Evolutionary conservation across 1,140 invertebrate genomes (phyloP).

Genomic region (Conopomorpha cramerella): DNA sequence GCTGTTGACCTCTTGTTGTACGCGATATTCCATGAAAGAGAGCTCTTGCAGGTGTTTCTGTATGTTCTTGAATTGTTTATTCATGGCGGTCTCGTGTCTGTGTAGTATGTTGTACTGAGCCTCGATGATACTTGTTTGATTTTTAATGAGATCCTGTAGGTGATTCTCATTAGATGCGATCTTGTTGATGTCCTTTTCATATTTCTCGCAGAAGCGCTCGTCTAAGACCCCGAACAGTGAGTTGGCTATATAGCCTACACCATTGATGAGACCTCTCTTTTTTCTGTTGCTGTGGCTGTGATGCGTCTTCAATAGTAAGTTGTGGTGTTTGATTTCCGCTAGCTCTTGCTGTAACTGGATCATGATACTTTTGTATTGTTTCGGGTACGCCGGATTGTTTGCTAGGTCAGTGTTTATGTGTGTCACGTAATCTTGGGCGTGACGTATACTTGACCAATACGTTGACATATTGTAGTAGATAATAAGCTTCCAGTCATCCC

Average conservation of each 20-base stretch:
- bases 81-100: too few species aligned
- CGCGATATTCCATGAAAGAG: too few species aligned
- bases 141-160: too few species aligned
- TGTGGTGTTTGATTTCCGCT: constrained; percentile 14
- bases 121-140: too few species aligned
- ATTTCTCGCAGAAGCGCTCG: constrained; percentile 12
- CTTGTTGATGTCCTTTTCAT: constrained; percentile 9
- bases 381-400: constrained; percentile 10
- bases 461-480: constrained; percentile 12
- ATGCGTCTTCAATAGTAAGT: constrained; percentile 9
- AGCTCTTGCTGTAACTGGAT: constrained; percentile 12
- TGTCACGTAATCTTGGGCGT: too few species aligned
- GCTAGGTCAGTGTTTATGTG: constrained; percentile 3
- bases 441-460: constrained; percentile 11
- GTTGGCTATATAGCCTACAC: constrained; percentile 14
- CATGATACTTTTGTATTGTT: constrained; percentile 11
- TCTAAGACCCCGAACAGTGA: constrained; percentile 15
- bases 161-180: too few species aligned
- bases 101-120: too few species aligned
- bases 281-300: constrained; percentile 3
- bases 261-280: constrained; percentile 12
- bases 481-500: constrained; percentile 11
- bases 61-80: too few species aligned
- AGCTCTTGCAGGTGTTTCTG: too few species aligned
- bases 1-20: too few species aligned